phyloP scores from a whole-genome alignment of 2,888 invertebrate genomes.

The Orchesella flavescens region DNA sequence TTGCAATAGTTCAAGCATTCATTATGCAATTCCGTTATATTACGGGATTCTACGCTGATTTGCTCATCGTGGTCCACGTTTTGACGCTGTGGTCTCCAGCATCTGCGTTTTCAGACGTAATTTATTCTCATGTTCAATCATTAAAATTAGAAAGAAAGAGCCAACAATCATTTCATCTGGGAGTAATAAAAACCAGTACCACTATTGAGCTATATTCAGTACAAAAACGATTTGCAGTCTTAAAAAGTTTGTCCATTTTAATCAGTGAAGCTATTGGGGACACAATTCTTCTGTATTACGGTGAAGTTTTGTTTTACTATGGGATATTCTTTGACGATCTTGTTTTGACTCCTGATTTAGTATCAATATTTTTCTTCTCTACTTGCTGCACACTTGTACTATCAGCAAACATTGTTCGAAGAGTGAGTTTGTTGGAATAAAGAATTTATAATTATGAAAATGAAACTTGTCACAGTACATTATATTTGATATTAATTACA shows the following conservation, averaged over 20 bases:
- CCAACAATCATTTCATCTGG: not conserved
- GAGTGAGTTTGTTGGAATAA: not conserved
- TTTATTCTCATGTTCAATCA: constrained; percentile 5
- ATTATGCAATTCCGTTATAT: constrained; percentile 27
- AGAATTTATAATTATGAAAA: not conserved
- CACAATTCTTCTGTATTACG: constrained; percentile 24
- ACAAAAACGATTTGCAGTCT: constrained; percentile 17
- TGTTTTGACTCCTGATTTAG: constrained; percentile 19
- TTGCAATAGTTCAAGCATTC: constrained; percentile 29
- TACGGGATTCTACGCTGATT: constrained; percentile 33
- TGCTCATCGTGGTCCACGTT: constrained; percentile 29
- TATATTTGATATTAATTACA: no score
- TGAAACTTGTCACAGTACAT: not conserved
- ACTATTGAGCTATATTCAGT: constrained; percentile 7
- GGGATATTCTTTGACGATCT: constrained; percentile 40
- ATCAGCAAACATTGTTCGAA: constrained; percentile 46
- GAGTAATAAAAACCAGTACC: not conserved
- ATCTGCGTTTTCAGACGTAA: not conserved
- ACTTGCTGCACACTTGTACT: constrained; percentile 33
- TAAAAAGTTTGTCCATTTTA: constrained; percentile 30
- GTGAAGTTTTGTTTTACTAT: constrained; percentile 42
- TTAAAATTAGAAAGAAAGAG: not conserved
- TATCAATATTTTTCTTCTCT: constrained; percentile 29
- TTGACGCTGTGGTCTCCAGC: constrained; percentile 35
- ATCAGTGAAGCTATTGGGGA: constrained; percentile 32